Percentiles rank a stretch among this genome's conserved stretches.
phyloP scores from a whole-genome alignment of 2,888 invertebrate genomes.

The Calameuta pallipes region DNA sequence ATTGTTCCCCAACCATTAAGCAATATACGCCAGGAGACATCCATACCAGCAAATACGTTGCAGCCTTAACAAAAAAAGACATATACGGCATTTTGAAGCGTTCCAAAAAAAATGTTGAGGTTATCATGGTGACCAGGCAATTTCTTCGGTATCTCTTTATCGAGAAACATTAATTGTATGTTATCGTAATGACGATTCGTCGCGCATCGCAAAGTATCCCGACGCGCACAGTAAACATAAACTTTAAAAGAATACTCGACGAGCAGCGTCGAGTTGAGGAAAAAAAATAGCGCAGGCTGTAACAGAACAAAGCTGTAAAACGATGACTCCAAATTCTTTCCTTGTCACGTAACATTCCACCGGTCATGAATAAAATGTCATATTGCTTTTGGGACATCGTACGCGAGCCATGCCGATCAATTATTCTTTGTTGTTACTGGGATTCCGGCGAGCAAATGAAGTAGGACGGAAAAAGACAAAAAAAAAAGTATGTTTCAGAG shows the following conservation, averaged over 20 bases:
- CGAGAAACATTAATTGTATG: not conserved
- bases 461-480: not conserved
- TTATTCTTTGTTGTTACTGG: not conserved
- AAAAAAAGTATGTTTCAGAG: not conserved
- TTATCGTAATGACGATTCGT: not conserved
- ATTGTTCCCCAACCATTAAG: not conserved
- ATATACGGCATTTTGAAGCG: not conserved
- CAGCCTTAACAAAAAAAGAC: not conserved
- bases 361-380: not conserved
- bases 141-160: not conserved
- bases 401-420: not conserved
- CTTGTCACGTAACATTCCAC: not conserved
- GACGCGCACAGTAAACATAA: not conserved
- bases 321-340: not conserved
- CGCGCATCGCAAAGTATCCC: not conserved
- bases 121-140: not conserved
- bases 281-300: not conserved
- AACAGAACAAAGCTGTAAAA: not conserved
- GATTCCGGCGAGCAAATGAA: not conserved
- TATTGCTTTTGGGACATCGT: not conserved
- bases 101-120: not conserved
- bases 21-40: not conserved
- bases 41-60: not conserved
- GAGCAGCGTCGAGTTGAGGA: not conserved
- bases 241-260: not conserved